Base-by-base conservation (phyloP, 2,797 vertebrate genomes). In the Diceros bicornis region DNA sequence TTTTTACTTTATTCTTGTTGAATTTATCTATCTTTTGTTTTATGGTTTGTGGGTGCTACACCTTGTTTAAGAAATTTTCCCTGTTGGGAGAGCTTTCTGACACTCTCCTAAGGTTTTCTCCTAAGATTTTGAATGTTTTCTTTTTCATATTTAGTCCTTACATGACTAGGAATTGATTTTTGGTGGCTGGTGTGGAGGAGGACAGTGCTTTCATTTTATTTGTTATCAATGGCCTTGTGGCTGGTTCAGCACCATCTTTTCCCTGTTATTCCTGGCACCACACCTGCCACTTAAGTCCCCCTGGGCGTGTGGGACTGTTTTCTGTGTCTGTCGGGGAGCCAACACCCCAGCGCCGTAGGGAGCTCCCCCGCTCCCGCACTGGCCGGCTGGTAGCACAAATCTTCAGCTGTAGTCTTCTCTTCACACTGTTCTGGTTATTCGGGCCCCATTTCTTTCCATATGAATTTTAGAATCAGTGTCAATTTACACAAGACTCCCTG, bases 101-200 rank as follows among this genome's bases (percentile, higher is more conserved):
- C 0, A 4, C 16, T 7, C 21, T 18, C n/a, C 16, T 10, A 0
- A 3, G 1, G 7, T 25, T 23, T 5, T 12, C 16, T 14, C 27
- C 44, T 52, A 2, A 4, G n/a, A 3, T 6, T 23, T 17, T 41
- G 23, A 12, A n/a, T 52, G n/a, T 52, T 17, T 74, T 74, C n/a
- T 20, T 55, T 41, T 52, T 41, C 34, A 9, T 16, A 14, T 0
- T 11, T 1, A 12, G 34, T 18, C 91, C 57, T 44, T 8, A 29
- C 13, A 37, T 10, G 81, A 18, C 12, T 20, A 25, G 68, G 44
- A 11, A 7, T 20, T 10, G 32, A 8, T 12, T 27, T 20, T 11
- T 4, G 18, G 82, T 11, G 74, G 18, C 6, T 2, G n/a, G 8
- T 4, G 5, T 14, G 61, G 27, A 29, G 47, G 6, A 2, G 6